These are phyloP conservation scores for Leptocoma aspasia DNA, from an alignment of 2,113 vertebrate species.

Conservation along the genomic window DNA sequence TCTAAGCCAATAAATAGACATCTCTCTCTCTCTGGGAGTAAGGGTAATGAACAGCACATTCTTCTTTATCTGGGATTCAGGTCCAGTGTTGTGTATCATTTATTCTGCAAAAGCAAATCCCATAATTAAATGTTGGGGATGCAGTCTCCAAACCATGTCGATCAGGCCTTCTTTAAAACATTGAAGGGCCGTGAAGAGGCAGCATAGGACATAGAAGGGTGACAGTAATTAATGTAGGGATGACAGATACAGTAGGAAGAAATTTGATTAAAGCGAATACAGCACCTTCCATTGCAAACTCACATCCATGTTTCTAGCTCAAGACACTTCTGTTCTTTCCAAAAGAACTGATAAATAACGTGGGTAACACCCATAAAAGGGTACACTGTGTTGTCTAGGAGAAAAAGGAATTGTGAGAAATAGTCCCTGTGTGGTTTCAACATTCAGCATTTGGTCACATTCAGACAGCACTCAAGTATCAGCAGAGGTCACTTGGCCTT, in stretches of 20 bases:
- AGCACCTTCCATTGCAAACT: not conserved
- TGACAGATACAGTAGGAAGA: not conserved
- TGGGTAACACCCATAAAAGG: not conserved
- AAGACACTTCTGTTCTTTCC: not conserved
- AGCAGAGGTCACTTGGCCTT: not conserved
- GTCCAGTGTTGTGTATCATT: not conserved
- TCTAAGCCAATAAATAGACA: not conserved
- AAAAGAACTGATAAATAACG: not conserved
- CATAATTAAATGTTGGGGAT: not conserved
- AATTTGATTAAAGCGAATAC: not conserved
- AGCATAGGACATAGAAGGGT: not conserved
- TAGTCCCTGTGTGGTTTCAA: not conserved
- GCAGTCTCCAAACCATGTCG: not conserved
- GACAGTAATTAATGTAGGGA: not conserved
- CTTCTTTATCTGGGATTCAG: not conserved
- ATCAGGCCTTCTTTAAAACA: not conserved
- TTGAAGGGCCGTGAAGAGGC: not conserved
- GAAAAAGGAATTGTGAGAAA: not conserved
- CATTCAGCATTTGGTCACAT: not conserved
- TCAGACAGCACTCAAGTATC: not conserved
- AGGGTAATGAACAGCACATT: not conserved
- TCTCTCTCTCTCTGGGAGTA: not conserved
- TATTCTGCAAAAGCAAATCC: not conserved
- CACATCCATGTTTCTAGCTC: not conserved
- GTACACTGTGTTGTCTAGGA: not conserved